phyloP scores from a whole-genome alignment of 23 tunicate species.

The Styela clava region DNA sequence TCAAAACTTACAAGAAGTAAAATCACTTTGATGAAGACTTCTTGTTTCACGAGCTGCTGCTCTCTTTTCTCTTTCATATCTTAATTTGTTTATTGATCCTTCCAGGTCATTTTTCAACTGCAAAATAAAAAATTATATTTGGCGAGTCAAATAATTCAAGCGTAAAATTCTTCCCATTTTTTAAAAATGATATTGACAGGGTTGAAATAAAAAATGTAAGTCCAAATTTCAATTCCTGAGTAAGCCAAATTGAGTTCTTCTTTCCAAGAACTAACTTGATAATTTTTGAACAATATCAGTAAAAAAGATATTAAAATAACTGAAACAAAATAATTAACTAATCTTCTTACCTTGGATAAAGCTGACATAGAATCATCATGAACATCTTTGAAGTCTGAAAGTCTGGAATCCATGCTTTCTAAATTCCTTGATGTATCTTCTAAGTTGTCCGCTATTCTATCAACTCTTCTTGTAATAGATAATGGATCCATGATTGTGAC shows the following conservation, averaged over 20 bases:
- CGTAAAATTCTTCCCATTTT: too few relatives aligned
- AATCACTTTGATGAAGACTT: slow-evolving; percentile 65
- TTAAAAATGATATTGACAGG: too few relatives aligned
- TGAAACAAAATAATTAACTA: too few relatives aligned
- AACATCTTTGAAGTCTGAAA: slow-evolving; percentile 56
- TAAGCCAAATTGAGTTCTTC: too few relatives aligned
- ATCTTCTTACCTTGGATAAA: slow-evolving; percentile 58
- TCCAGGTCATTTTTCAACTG: slow-evolving; percentile 85
- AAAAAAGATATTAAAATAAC: too few relatives aligned
- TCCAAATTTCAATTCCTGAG: too few relatives aligned
- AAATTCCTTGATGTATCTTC: slow-evolving; percentile 79
- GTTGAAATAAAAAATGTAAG: too few relatives aligned
- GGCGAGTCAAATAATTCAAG: too few relatives aligned
- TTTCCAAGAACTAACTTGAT: too few relatives aligned
- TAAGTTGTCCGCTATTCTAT: slow-evolving; percentile 77
- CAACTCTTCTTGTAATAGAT: slow-evolving; percentile 56
- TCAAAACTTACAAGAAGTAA: slow-evolving; percentile 19
- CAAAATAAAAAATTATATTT: not conserved
- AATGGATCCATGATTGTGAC: slow-evolving; percentile 85
- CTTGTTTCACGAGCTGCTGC: slow-evolving; percentile 33
- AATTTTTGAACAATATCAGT: too few relatives aligned
- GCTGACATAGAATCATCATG: slow-evolving; percentile 96
- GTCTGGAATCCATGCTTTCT: slow-evolving; percentile 53
- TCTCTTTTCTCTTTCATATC: slow-evolving; percentile 58
- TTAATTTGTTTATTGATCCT: slow-evolving; percentile 62